These are phyloP conservation scores for Pampus argenteus DNA, from an alignment of 2,797 vertebrate genomes.

Conservation along the genomic window DNA sequence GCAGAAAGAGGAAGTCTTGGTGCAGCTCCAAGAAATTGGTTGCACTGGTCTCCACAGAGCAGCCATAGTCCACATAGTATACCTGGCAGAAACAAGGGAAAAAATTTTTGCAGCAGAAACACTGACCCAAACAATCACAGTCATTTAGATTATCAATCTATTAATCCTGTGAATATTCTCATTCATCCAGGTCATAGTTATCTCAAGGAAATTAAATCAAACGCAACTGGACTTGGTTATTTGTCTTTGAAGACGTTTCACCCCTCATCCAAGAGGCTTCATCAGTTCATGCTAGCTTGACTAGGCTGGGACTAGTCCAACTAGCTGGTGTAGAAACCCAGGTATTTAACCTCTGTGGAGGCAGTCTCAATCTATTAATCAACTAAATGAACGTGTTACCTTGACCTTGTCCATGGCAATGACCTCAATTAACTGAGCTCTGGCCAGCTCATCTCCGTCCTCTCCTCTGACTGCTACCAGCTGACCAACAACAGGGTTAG, in stretches of 20 bases:
- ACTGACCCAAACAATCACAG: not conserved
- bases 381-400: constrained; percentile 72
- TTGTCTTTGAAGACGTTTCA: too few relatives aligned
- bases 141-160: not conserved
- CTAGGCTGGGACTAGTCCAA: too few relatives aligned
- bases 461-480: constrained; percentile 88
- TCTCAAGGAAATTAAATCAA: too few relatives aligned
- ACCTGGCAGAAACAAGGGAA: constrained; percentile 80
- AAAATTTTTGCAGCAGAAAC: not conserved
- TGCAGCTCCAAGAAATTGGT: constrained; percentile 85
- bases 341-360: too few relatives aligned
- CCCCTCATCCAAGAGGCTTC: too few relatives aligned
- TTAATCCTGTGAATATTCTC: too few relatives aligned
- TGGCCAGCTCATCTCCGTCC: constrained; percentile 88
- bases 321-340: too few relatives aligned
- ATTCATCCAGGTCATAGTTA: too few relatives aligned
- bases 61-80: constrained; percentile 93
- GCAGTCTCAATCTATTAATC: not conserved
- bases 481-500: constrained; percentile 82
- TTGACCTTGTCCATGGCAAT: constrained; percentile 83
- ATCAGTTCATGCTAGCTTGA: too few relatives aligned
- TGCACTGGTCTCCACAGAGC: constrained; percentile 85
- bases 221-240: too few relatives aligned
- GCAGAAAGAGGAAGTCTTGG: constrained; percentile 86
- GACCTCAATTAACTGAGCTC: constrained; percentile 86